phyloP scores from a whole-genome alignment of 2,797 vertebrate genomes.

The Somateria mollissima region DNA sequence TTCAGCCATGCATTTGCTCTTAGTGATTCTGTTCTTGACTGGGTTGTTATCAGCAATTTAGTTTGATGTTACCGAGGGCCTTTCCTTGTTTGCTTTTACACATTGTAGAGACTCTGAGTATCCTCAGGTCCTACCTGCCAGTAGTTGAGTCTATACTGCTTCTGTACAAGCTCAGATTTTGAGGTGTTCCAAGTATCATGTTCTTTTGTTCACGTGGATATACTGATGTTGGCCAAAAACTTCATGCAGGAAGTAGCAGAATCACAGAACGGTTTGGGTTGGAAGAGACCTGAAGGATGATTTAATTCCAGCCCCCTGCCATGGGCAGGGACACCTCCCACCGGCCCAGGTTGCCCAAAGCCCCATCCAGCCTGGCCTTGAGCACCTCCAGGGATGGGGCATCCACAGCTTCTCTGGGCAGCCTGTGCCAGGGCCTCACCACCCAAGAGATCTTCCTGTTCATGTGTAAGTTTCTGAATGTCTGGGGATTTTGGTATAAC shows the following conservation, averaged over 20 bases:
- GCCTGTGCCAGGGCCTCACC: too few species aligned
- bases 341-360: too few species aligned
- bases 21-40: background rate
- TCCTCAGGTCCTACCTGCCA: background rate
- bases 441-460: background rate
- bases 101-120: background rate
- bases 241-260: background rate
- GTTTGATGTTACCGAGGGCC: background rate
- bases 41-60: background rate
- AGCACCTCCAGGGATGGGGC: too few species aligned
- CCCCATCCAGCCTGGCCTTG: too few species aligned
- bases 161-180: background rate
- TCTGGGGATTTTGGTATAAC: background rate
- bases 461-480: background rate
- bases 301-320: too few species aligned
- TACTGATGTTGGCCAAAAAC: background rate
- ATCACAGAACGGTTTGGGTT: too few species aligned
- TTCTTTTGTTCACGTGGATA: background rate
- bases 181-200: background rate
- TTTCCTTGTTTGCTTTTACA: fast-evolving
- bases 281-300: too few species aligned
- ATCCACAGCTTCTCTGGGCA: too few species aligned
- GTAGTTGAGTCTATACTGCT: background rate
- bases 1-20: background rate
- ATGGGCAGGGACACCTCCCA: too few species aligned